Percentiles rank a stretch among this genome's conserved stretches.
Conservation (phyloP, 2,888 invertebrate species). For the Drosophila maculinotata region DNA sequence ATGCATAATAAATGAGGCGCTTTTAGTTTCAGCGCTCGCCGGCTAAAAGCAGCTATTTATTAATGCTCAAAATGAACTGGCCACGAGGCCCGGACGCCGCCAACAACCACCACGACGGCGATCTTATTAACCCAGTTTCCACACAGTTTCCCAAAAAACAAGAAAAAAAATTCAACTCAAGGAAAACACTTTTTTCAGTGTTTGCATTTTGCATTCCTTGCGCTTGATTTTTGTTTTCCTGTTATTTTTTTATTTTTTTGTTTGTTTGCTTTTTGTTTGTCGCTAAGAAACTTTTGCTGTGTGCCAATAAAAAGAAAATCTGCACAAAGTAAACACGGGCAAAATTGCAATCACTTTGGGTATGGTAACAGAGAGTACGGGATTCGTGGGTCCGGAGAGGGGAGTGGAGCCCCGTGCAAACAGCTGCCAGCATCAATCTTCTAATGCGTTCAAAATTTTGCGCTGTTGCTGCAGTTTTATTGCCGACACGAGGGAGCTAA, state of each 20-base stretch:
- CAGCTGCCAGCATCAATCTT: constrained; percentile 79
- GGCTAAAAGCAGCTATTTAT: constrained; percentile 79
- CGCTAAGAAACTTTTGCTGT: constrained; percentile 62
- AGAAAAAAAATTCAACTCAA: constrained; percentile 36
- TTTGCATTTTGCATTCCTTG: constrained; percentile 65
- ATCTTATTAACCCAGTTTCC: constrained; percentile 77
- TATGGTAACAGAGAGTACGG: constrained; percentile 14
- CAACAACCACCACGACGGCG: constrained; percentile 35
- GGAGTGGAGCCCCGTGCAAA: constrained; percentile 47
- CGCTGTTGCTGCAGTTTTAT: constrained; percentile 73
- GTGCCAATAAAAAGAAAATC: constrained; percentile 67
- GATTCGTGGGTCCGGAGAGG: background rate
- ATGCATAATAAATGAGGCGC: constrained; percentile 78
- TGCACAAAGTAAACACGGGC: constrained; percentile 75
- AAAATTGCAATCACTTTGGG: constrained; percentile 77
- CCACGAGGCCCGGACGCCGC: constrained; percentile 23
- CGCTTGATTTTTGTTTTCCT: constrained; percentile 25
- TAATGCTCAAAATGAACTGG: constrained; percentile 54
- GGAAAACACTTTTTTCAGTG: constrained; percentile 47
- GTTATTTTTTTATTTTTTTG: constrained; percentile 27
- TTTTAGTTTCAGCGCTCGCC: constrained; percentile 48
- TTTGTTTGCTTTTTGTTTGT: constrained; percentile 45
- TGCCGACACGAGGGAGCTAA: constrained; percentile 50
- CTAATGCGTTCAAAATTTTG: constrained; percentile 77
- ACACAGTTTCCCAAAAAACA: constrained; percentile 24